Evolutionary conservation across 2,113 vertebrate species (phyloP), one percentile per base, ranked within the genome.

Genomic region (Gallinago jamesoni): DNA sequence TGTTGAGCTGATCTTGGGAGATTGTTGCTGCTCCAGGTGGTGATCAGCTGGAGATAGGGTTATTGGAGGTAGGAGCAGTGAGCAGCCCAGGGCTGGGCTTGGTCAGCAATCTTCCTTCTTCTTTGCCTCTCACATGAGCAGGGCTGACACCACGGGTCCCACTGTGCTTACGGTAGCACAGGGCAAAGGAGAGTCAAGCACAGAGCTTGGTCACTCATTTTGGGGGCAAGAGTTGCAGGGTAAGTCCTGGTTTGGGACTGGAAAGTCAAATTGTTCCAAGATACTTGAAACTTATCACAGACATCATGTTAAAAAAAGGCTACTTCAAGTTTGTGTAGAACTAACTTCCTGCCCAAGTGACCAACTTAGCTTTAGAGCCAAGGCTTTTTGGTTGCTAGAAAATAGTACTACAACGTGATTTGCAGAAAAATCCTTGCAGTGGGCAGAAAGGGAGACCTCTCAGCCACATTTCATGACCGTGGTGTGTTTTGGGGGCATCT

Each of bases 381-480:
- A 75, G 33, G 53, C 43, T 33, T 43, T 56, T 69, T 79, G 78
- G 33, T 60, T 35, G 14, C 28, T 30, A 4, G 67, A 27, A 43
- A 35, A 14, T 33, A n/a, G n/a, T n/a, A 1, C 2, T 28, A 10
- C 37, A 41, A 0, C 5, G 43, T 43, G 52, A 52, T 7, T 74
- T 2, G 2, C 20, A 68, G 21, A 52, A 57, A n/a, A 6, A 19
- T 47, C 62, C 50, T 47, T 35, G 5, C 4, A 1, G 24, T n/a
- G 28, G 47, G 30, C 45, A 53, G 69, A 30, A 55, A 30, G 45
- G 17, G 19, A 66, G 33, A 50, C 21, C 23, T 75, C 53, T 24
- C 68, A 72, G 63, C 10, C 14, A 5, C 0, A 0, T 35, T 72
- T 33, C 11, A 0, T 43, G 37, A 4, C 10, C 2, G 0, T 33